Base-by-base conservation (phyloP, 2,888 invertebrate genomes). In the Vesta saturnalis region DNA sequence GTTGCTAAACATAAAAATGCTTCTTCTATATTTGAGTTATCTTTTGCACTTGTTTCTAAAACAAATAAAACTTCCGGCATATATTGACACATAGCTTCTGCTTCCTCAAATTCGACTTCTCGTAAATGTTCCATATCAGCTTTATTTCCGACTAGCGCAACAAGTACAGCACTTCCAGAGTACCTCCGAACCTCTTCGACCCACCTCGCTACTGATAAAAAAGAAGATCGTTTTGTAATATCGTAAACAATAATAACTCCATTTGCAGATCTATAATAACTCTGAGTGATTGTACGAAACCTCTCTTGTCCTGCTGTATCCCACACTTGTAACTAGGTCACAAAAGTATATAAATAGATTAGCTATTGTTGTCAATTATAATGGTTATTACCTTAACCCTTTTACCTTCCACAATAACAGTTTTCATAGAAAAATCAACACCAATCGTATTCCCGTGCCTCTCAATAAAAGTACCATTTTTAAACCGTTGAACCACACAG, bases 391-490 rank as follows among this genome's bases (percentile, higher is more conserved):
- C 96, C 92, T 98, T 98, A 76, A 97, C 94, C 87, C 93, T 92
- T 85, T 97, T 97, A 60, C 94, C 95, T 83, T 97, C 97, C 56
- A 97, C 92, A 75, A 93, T 88, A 46, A 98, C 89, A 61, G 97
- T 97, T 89, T 97, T 97, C 97, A 97, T 98, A 70, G 97, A 97
- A 87, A 98, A 98, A 85, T 98, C 97, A 64, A 98, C 97, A 72
- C 97, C 97, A 81, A 98, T 98, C 56, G 98, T 98, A 82, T 95
- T 97, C 67, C 96, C 96, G 85, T 97, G 96, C 75, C 94, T 89
- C 86, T 98, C 97, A 74, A 96, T 92, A 82, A 95, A 98, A 77
- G 95, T 96, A 69, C 97, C 98, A 70, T 96, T 95, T 84, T 96
- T 96, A 85, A 98, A 94, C 76, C 97, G 90, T 85, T 97, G 97